A percentile compares a stretch with the other conserved stretches of the same genome.
These are phyloP conservation scores for Tanypteryx hageni DNA, from an alignment of 2,888 invertebrate genomes.

Conservation along the genomic window DNA sequence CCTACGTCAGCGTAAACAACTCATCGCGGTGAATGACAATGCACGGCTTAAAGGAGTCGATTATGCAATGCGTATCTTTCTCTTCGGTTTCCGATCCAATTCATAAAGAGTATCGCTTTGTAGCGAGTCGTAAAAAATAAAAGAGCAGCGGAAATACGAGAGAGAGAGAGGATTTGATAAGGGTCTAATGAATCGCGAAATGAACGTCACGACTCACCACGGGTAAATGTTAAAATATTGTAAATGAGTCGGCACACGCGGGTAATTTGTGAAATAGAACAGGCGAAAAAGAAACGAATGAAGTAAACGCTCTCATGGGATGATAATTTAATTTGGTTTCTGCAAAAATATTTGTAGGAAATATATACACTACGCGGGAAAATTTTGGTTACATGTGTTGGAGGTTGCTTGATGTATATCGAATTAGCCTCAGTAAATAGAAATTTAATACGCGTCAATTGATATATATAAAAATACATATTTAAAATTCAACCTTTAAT, in stretches of 20 bases:
- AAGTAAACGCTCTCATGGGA: neutral
- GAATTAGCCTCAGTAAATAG: no score
- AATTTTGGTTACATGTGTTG: no score
- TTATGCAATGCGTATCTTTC: constrained; percentile 43
- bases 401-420: no score
- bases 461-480: no score
- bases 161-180: neutral
- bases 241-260: neutral
- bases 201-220: neutral
- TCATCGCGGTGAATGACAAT: constrained; percentile 54
- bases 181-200: neutral
- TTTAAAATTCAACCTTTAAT: no score
- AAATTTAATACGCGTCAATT: no score
- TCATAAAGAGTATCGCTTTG: neutral
- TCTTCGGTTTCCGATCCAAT: constrained; percentile 29
- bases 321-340: neutral
- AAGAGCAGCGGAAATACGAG: neutral
- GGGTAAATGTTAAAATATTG: neutral
- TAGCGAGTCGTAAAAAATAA: neutral
- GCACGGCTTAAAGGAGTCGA: constrained; percentile 25
- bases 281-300: neutral
- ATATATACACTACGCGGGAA: no score
- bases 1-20: constrained; percentile 45
- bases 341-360: no score
- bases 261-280: neutral